phyloP scores from a whole-genome alignment of 2,113 vertebrate genomes.

The Microcebus griseorufus region DNA sequence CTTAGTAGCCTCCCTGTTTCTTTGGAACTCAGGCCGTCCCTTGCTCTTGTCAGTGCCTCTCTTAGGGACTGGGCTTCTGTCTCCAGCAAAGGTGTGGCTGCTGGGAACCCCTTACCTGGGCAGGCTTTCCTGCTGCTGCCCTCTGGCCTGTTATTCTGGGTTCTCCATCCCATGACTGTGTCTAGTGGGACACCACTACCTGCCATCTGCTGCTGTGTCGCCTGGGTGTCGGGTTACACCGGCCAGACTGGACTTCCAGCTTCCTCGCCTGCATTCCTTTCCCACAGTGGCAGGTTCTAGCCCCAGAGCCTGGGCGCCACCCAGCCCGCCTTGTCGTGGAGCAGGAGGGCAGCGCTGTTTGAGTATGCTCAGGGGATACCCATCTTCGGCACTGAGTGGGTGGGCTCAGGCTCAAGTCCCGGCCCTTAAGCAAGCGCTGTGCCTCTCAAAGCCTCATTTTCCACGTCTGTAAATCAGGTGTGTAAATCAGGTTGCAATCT shows the following conservation, averaged over 20 bases:
- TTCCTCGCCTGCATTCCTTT: background rate
- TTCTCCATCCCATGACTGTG: background rate
- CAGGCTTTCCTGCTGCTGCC: background rate
- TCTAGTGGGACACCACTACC: background rate
- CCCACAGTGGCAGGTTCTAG: background rate
- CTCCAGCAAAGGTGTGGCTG: background rate
- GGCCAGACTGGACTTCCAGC: background rate
- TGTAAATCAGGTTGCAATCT: background rate
- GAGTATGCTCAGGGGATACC: background rate
- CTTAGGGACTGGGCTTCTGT: background rate
- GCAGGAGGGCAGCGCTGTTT: background rate
- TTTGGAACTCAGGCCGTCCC: background rate
- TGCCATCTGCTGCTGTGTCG: background rate
- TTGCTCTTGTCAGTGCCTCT: background rate
- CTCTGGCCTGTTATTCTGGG: background rate
- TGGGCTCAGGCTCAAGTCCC: background rate
- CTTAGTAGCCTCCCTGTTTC: background rate
- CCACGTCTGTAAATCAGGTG: background rate
- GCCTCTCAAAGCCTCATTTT: background rate
- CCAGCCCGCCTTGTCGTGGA: background rate
- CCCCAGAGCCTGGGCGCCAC: background rate
- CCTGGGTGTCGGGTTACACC: background rate
- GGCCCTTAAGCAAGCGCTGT: background rate
- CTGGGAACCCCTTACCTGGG: background rate
- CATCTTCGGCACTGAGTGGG: background rate